Evolutionary conservation across 2,113 vertebrate genomes (phyloP), one percentile per base, ranked within the genome.

Genomic region (Daphoenositta chrysoptera): DNA sequence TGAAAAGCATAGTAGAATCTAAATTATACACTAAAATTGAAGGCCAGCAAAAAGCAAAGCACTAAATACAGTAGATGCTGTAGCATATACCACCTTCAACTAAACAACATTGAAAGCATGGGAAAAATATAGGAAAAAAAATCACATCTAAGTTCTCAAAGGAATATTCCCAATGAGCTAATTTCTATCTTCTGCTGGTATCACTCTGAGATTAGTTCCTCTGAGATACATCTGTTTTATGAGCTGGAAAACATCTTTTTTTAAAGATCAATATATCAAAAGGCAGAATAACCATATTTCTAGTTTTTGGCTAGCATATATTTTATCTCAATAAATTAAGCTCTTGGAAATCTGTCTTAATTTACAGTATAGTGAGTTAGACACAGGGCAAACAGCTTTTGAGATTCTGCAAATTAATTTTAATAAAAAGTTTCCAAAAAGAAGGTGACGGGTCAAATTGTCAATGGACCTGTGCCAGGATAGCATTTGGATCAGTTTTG

Each of bases 301-400:
- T 71, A 60, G 26, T 7, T 91, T 87, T 51, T 87, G 33, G 35
- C 57, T 92, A 54, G 30, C 45, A 75, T 64, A 24, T 81, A 42
- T 57, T 47, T 68, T 63, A 71, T 33, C 28, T 51, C 70, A 81
- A 84, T 57, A 94, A 90, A 95, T 26, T 60, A 89, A 65, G 18
- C 24, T 91, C 37, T 76, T 78, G 48, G 28, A 82, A 80, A 76
- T 37, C 15, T 56, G 21, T 84, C 33, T 56, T 79, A 66, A 88
- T 82, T 87, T 94, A 78, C 54, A 89, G n/a, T 79, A 78, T 13
- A 71, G 16, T 26, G 31, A n/a, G 56, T 94, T 93, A 63, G 47
- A 60, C 6, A 87, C 8, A 84, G 56, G 40, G 14, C 31, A 93
- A 96, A 86, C 4, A 89, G 48, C 22, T 81, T 92, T 65, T n/a